Conservation (phyloP, 2,888 invertebrate genomes). For the Stenurella melanura region DNA sequence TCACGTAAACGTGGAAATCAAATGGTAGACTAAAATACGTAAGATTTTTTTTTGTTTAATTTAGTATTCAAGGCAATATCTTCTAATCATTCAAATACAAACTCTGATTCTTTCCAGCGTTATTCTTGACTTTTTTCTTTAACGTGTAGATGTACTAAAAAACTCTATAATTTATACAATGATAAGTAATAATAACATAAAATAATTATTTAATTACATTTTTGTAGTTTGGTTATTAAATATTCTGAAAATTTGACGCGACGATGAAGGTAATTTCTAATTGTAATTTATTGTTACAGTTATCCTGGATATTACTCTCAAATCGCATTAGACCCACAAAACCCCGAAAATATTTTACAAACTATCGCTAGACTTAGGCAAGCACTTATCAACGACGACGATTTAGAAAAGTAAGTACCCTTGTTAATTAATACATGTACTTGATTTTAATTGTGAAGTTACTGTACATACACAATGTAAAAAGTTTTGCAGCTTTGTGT, state of each 20-base stretch:
- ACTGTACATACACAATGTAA: neutral
- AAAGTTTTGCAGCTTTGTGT: slow-evolving; percentile 8
- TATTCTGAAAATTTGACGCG: too few species aligned
- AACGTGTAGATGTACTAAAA: too few species aligned
- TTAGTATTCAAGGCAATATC: neutral
- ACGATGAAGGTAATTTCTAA: neutral
- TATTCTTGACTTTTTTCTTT: neutral
- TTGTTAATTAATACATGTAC: neutral
- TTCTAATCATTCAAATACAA: neutral
- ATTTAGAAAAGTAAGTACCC: slow-evolving; percentile 84
- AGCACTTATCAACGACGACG: slow-evolving; percentile 85
- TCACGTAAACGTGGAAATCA: too few species aligned
- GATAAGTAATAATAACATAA: too few species aligned
- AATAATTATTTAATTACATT: too few species aligned
- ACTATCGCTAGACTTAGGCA: slow-evolving; percentile 85
- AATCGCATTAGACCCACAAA: slow-evolving; percentile 76
- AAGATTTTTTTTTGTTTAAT: neutral
- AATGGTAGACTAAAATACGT: too few species aligned
- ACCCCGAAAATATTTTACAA: slow-evolving; percentile 86
- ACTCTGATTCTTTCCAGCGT: neutral
- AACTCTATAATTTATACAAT: too few species aligned
- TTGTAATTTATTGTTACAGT: slow-evolving; percentile 51
- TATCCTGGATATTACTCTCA: slow-evolving; percentile 69
- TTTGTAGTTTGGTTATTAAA: too few species aligned
- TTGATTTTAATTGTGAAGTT: neutral